Base-by-base conservation (phyloP, 2,797 vertebrate genomes). In the Bradypodion pumilum region DNA sequence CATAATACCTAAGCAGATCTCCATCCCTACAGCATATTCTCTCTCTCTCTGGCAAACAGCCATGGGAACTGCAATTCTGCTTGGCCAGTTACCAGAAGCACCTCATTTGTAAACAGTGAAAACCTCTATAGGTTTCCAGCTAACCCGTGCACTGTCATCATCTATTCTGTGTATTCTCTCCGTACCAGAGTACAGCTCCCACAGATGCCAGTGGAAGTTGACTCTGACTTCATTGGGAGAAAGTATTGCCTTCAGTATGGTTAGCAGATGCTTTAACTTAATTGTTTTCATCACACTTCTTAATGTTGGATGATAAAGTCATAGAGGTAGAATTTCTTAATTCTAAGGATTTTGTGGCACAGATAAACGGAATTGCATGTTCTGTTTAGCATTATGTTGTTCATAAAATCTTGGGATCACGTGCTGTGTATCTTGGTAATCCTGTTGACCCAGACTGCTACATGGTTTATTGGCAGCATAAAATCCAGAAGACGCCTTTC, bases 21-120 rank as follows among this genome's bases (percentile, higher is more conserved):
- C 49, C 49, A 3, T 19, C 15, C 15, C 52, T 15, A 21, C 52
- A 15, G 13, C 46, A 49, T 12, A 49, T 12, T 35, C 83, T 75
- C 21, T 89, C 78, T 21, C 32, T 7, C 32, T 2, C 16, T 49
- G 52, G 88, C 92, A 91, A 76, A 90, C 77, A 80, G 88, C 89
- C 82, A 87, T 91, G 88, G 81, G 91, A 91, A 93, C 82, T 88
- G 74, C 88, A 82, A 88, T 85, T 83, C 0, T 80, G 15, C 85
- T 87, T 90, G 87, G 91, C 68, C 74, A 82, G 1, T 84, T 86
- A 86, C 91, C 92, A 90, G 21, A 82, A 89, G 72, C 42, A 42
- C 73, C 77, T 87, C 52, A 82, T 80, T 91, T 70, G 87, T 88
- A 86, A 84, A 87, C 78, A 15, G 65, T 73, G 3, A 52, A 78